Conservation (phyloP, 37 sponge, comb jelly and placozoan genomes). For the Axinella damicornis region DNA sequence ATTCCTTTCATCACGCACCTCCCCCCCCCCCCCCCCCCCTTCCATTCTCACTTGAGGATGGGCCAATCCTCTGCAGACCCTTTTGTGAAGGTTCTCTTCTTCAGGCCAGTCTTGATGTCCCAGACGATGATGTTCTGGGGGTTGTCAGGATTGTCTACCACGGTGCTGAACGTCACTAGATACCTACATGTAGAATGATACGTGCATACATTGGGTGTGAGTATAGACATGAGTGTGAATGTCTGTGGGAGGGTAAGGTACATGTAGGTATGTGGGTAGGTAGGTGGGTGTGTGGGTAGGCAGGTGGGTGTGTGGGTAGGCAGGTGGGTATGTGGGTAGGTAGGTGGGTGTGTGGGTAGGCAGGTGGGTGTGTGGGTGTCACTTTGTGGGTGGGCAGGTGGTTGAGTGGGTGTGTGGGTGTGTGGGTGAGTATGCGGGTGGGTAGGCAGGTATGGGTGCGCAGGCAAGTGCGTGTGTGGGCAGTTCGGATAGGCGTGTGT, state of each 20-base stretch:
- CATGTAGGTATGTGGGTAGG: background rate
- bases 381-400: too few relatives aligned
- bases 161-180: conserved; percentile 71
- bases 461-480: too few relatives aligned
- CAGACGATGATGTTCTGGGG: conserved; percentile 88
- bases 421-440: too few relatives aligned
- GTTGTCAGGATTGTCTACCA: conserved; percentile 65
- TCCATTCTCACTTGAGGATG: conserved; percentile 82
- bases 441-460: too few relatives aligned
- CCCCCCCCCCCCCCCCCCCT: too few relatives aligned
- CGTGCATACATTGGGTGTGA: conserved; percentile 1
- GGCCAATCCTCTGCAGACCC: conserved; percentile 90
- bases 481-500: too few relatives aligned
- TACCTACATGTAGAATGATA: conserved; percentile 57
- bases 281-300: background rate
- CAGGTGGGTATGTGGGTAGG: background rate
- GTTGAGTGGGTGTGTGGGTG: too few relatives aligned
- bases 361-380: too few relatives aligned
- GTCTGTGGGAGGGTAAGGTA: background rate
- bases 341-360: too few relatives aligned
- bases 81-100: conserved; percentile 78
- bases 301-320: background rate
- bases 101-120: conserved; percentile 82
- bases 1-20: too few relatives aligned
- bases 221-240: background rate